Base-by-base conservation (phyloP, 2,888 invertebrate species). In the Dorcus hopei region DNA sequence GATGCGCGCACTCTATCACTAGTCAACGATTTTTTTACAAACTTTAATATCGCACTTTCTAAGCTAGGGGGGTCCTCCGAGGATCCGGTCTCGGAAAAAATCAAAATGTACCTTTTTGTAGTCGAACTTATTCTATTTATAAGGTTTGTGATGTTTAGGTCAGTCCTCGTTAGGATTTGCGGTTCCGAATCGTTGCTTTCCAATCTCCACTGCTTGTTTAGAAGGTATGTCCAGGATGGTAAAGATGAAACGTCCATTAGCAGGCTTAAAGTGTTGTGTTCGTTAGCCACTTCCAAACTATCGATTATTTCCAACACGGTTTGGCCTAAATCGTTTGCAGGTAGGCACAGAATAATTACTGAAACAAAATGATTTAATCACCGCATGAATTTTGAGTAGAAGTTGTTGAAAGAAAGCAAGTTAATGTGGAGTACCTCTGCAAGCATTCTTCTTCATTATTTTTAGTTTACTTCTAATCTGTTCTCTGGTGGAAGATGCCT, bases 321-420 rank as follows among this genome's bases (percentile, higher is more conserved):
- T 59, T 69, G 73, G 2, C 80, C 79, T 11, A 74, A 69, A 19
- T 77, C 75, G 65, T 80, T 77, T 54, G 80, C 73, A n/a, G 83
- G 80, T 57, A 82, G 72, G 67, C 83, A 83, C 42, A 84, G 71
- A 8, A 84, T 72, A 49, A 83, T 77, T 9, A 76, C 83, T 83
- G 78, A 53, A 75, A 76, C 55, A 68, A 68, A 39, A 26, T 45
- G 16, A 16, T 41, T 41, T n/a, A 9, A 41, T 41, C 41, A 11
- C 41, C 41, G 4, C 3, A 43, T n/a, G 14, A 50, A 50, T 7
- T 11, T 6, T 38, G 6, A 50, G 38, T 9, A 19, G 19, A 11
- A 49, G n/a, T 23, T 49, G 9, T 3, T 19, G 19, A 5, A 23
- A 9, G 9, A 49, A 19, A 19, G 19, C 16, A 45, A 9, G 9